Evolutionary conservation across 1,140 invertebrate genomes (phyloP).

Genomic region (Hypothenemus hampei): DNA sequence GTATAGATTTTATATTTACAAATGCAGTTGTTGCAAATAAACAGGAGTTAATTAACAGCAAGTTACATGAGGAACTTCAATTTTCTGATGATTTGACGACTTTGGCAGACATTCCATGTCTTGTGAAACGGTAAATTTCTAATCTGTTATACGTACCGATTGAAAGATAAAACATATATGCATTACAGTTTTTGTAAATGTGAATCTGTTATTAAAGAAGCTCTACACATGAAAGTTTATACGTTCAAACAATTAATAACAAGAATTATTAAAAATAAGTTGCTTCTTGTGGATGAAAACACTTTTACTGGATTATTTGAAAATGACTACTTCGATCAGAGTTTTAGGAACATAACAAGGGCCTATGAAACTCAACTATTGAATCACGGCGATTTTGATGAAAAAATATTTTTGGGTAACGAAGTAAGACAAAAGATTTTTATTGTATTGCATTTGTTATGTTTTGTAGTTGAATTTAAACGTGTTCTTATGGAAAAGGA

Average conservation of each 20-base stretch:
- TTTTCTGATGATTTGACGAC: conserved; percentile 53
- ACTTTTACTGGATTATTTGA: conserved; percentile 68
- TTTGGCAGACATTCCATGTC: conserved; percentile 67
- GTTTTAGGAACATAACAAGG: conserved; percentile 80
- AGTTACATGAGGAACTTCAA: conserved; percentile 68
- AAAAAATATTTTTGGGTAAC: conserved; percentile 88
- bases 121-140: conserved; percentile 65
- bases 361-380: conserved; percentile 88
- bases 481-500: conserved; percentile 35
- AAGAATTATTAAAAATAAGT: conserved; percentile 68
- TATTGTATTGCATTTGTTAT: not conserved
- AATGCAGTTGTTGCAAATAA: conserved; percentile 78
- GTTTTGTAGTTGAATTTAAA: conserved; percentile 36
- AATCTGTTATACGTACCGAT: not conserved
- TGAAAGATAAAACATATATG: not conserved
- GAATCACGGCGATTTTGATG: conserved; percentile 92
- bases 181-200: conserved; percentile 61
- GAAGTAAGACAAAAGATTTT: not conserved
- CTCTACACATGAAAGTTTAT: conserved; percentile 86
- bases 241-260: conserved; percentile 76
- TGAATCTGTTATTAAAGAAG: conserved; percentile 78
- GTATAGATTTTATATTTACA: conserved; percentile 84
- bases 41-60: conserved; percentile 79
- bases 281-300: conserved; percentile 60
- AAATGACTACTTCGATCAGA: conserved; percentile 67